Evolutionary conservation across 2,888 invertebrate species (phyloP).

Genomic region (Sycophila texana): DNA sequence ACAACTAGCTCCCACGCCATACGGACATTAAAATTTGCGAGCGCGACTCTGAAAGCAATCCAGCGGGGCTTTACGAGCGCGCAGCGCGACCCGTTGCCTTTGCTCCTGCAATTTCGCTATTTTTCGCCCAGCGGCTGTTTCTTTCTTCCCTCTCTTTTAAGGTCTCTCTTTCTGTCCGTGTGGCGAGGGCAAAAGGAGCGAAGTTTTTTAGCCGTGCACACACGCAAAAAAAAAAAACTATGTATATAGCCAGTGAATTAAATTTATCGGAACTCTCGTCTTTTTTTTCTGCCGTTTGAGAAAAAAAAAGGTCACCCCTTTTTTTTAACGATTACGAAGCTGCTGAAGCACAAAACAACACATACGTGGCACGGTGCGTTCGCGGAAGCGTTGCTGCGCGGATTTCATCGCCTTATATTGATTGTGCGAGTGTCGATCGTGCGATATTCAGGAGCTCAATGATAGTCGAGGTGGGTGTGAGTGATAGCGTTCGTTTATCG

Average conservation of each 20-base stretch:
- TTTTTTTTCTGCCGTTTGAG: neutral
- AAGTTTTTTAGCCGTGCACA: conserved; percentile 64
- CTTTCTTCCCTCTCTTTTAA: neutral
- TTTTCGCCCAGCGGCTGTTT: neutral
- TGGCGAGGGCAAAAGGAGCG: conserved; percentile 70
- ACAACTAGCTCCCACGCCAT: conserved; percentile 72
- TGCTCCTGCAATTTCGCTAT: neutral
- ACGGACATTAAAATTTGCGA: conserved; percentile 57
- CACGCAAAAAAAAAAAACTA: conserved; percentile 29
- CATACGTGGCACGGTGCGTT: too few species aligned
- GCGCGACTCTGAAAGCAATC: neutral
- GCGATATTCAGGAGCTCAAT: too few species aligned
- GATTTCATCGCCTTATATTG: too few species aligned
- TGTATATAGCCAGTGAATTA: neutral
- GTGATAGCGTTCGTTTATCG: neutral
- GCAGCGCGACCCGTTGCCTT: neutral
- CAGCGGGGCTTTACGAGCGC: too few species aligned
- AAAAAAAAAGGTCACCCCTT: neutral
- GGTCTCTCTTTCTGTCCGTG: conserved; percentile 60
- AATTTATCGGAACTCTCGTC: neutral
- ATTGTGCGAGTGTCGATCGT: too few species aligned
- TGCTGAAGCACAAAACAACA: conserved; percentile 31
- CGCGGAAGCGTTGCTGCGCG: too few species aligned
- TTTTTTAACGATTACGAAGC: conserved; percentile 12
- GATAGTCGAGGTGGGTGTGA: too few species aligned